Evolutionary conservation across 92 coral and sea anemone species (phyloP).

Genomic region (Zoanthus solanderi): DNA sequence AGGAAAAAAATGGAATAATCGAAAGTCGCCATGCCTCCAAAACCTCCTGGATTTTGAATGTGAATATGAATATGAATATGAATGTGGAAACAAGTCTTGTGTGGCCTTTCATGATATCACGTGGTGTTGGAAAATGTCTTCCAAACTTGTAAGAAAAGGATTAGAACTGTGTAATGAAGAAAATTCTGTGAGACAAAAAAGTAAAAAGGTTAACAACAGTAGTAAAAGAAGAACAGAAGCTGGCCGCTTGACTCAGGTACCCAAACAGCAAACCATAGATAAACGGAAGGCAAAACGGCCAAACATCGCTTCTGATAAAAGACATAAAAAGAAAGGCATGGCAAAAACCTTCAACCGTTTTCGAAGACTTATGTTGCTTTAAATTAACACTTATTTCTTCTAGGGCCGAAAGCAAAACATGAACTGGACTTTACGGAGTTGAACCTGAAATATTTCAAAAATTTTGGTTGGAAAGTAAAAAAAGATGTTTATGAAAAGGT

Average conservation of each 20-base stretch:
- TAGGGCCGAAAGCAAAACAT: constrained; percentile 41
- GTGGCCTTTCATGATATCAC: neutral
- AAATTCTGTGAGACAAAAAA: constrained; percentile 5
- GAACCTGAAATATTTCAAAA: constrained; percentile 76
- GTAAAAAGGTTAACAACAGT: constrained; percentile 19
- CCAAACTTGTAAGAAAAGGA: constrained; percentile 85
- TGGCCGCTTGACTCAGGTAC: neutral
- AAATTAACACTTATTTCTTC: neutral
- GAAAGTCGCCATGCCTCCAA: too few relatives aligned
- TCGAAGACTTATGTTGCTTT: constrained; percentile 26
- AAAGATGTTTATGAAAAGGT: constrained; percentile 80
- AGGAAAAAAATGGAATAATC: neutral
- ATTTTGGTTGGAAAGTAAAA: constrained; percentile 75
- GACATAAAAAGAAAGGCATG: constrained; percentile 19
- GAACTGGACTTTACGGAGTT: constrained; percentile 73
- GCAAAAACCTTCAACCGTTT: constrained; percentile 21
- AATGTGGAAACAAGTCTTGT: neutral
- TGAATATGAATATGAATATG: too few relatives aligned
- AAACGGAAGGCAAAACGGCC: constrained; percentile 13
- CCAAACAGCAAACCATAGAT: neutral
- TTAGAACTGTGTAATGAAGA: constrained; percentile 78
- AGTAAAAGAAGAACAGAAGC: neutral
- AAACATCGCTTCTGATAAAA: neutral
- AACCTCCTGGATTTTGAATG: too few relatives aligned
- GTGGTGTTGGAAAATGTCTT: constrained; percentile 67